These are phyloP conservation scores for Ischnura elegans DNA, from an alignment of 2,888 invertebrate genomes.

Conservation along the genomic window DNA sequence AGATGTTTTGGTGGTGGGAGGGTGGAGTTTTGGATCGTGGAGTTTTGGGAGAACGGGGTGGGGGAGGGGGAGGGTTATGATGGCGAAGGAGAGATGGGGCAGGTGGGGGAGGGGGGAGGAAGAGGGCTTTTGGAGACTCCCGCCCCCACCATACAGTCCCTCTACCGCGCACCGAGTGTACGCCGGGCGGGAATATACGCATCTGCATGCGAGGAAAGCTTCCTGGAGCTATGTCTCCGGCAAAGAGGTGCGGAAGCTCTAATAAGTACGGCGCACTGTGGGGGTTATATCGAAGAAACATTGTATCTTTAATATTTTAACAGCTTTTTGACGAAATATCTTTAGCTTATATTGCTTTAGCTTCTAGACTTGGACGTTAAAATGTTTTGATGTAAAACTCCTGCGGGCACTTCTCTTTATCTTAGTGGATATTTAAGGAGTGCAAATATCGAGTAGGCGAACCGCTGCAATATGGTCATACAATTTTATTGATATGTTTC, in stretches of 20 bases:
- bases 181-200: conserved; percentile 44
- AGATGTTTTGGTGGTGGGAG: conserved; percentile 64
- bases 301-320: too few relatives aligned
- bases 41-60: background rate
- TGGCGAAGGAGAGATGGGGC: background rate
- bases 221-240: too few relatives aligned
- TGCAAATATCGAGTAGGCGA: too few relatives aligned
- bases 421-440: too few relatives aligned
- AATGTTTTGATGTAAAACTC: too few relatives aligned
- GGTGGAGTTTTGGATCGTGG: conserved; percentile 34
- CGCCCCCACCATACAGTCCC: background rate
- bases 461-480: too few relatives aligned
- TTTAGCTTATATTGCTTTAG: too few relatives aligned
- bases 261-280: background rate
- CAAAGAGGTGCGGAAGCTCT: background rate
- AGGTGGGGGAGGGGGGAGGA: background rate
- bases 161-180: background rate
- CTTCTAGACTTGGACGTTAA: too few relatives aligned
- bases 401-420: too few relatives aligned
- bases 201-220: background rate
- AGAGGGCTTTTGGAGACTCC: background rate
- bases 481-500: too few relatives aligned
- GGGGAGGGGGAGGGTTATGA: conserved; percentile 15
- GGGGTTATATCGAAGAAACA: too few relatives aligned
- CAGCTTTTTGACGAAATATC: too few relatives aligned